phyloP scores from a whole-genome alignment of 1,140 invertebrate genomes.

The Polyergus mexicanus region DNA sequence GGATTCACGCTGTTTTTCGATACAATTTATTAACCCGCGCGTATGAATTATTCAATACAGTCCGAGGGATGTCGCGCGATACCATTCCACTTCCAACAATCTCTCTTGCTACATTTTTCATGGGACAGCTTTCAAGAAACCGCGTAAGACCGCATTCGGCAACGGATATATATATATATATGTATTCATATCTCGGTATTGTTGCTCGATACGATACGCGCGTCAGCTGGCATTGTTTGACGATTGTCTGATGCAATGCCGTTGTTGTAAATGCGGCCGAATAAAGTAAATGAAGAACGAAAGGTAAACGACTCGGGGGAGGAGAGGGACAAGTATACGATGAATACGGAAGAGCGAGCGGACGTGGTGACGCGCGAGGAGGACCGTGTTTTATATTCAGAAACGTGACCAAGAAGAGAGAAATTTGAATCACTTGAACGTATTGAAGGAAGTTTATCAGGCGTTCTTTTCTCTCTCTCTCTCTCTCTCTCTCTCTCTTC shows the following conservation, averaged over 20 bases:
- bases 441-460: too few species aligned
- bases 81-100: neutral
- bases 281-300: slow-evolving; percentile 15
- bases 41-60: slow-evolving; percentile 29
- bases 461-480: too few species aligned
- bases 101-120: slow-evolving; percentile 22
- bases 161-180: neutral
- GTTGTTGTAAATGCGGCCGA: neutral
- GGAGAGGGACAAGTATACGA: neutral
- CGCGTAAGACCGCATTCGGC: neutral
- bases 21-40: neutral
- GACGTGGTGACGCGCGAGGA: neutral
- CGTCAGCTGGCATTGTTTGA: slow-evolving; percentile 13
- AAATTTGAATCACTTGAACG: neutral
- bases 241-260: neutral
- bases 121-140: neutral
- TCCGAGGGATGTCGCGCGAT: neutral
- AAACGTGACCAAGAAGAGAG: slow-evolving; percentile 16
- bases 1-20: neutral
- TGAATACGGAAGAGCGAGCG: slow-evolving; percentile 2
- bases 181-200: slow-evolving; percentile 4
- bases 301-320: neutral
- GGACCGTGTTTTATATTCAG: slow-evolving; percentile 45
- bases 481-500: too few species aligned
- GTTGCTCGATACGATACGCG: slow-evolving; percentile 1